Evolutionary conservation across 1,140 invertebrate species (phyloP), one percentile per base, ranked within the genome.

Genomic region (Coboldia fuscipes): DNA sequence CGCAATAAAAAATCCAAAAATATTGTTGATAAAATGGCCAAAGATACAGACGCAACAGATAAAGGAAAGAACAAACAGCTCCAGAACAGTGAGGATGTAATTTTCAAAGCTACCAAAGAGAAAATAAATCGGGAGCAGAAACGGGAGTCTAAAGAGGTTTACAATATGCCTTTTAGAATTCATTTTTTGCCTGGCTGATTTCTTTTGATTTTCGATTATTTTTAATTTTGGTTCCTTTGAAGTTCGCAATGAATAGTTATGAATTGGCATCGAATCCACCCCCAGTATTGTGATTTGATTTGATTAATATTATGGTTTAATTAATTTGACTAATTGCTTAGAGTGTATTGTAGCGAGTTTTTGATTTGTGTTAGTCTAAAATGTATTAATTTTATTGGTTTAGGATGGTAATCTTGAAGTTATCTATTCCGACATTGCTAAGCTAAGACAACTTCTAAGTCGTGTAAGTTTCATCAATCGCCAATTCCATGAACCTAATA

Each of bases 331-430:
- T n/a, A n/a, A n/a, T n/a, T n/a, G n/a, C n/a, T n/a, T n/a, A n/a
- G n/a, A n/a, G n/a, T n/a, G n/a, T 5, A 5, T 17, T 16, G 3
- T 30, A 15, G 13, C 15, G 14, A 12, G 7, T 24, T 18, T 34
- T 26, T 18, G 15, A 17, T 9, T 34, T 34, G 6, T 15, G 15
- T 21, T 34, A 17, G 17, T n/a, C 19, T 24, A 24, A 3, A 34
- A 26, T 26, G 29, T 28, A 34, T 30, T 39, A 23, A 30, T 35
- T 39, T 20, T 31, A 23, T 38, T 24, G 24, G 24, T n/a, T n/a
- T n/a, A 27, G 14, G 14, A 27, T 3, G 3, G 14, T 27, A n/a
- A 4, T 27, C 24, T 27, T 3, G 12, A 12, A 14, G 14, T 27
- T 10, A 5, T 4, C 12, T 27, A 10, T 12, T 9, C 30, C 10